Evolutionary conservation across 2,797 vertebrate species (phyloP), one percentile per base, ranked within the genome.

Genomic region (Cottoperca gobio): DNA sequence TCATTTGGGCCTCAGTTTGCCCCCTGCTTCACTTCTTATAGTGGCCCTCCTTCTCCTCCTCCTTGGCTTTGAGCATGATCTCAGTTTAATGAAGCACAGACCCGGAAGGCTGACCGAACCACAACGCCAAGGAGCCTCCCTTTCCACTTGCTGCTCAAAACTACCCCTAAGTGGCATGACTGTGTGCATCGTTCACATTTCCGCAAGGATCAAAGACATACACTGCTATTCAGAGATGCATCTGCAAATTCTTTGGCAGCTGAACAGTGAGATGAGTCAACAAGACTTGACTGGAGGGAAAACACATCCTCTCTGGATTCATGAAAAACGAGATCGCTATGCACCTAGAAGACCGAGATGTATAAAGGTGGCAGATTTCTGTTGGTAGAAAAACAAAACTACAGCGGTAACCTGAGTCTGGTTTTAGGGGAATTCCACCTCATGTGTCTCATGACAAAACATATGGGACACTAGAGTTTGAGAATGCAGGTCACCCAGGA

Each of bases 81-180:
- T 91, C 86, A 91, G 84, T 85, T 88, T 91, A 90, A 92, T 86
- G 88, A 91, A 86, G 85, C 80, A 75, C 90, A 92, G 90, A 86
- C 86, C 87, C 42, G 40, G 79, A 81, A 24, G 77, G 75, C 64
- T 81, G 59, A 86, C 73, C 55, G 59, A 84, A 86, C 85, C 74
- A 60, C 82, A 80, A 60, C 28, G 40, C 77, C 78, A 0, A 81
- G 70, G 62, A 82, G 70, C 81, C 82, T 84, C 74, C 83, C 73
- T 83, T 68, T 76, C 58, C 77, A 66, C 67, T 74, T 64, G 49
- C 61, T 26, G 64, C 75, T 78, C 17, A 37, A 61, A 76, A 81
- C 70, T 70, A 48, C 67, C 72, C 68, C 61, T 72, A 78, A 76
- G 58, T 52, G 43, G 67, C 64, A 45, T 48, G 48, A 69, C 26